Conservation (phyloP, 2,113 vertebrate species). For the Hoplias malabaricus region DNA sequence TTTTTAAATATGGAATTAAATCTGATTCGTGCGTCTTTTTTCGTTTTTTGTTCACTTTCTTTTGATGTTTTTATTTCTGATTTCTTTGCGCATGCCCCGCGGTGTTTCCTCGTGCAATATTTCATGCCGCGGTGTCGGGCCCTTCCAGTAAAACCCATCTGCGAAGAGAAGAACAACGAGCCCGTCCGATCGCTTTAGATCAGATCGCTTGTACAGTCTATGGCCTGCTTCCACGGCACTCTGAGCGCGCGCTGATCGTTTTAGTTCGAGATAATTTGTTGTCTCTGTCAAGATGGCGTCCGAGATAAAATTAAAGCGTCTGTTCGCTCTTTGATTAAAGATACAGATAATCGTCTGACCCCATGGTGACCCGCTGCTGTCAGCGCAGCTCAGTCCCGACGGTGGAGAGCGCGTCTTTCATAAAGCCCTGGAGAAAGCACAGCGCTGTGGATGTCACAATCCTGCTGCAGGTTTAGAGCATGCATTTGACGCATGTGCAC, state of each 20-base stretch:
- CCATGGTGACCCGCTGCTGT: slow-evolving; percentile 51
- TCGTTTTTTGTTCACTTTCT: no score
- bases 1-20: no score
- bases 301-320: slow-evolving; percentile 56
- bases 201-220: slow-evolving; percentile 39
- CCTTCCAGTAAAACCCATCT: slow-evolving; percentile 16
- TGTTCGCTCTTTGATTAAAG: slow-evolving; percentile 53
- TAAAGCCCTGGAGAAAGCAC: neutral
- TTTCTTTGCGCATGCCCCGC: no score
- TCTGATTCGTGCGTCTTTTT: no score
- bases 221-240: slow-evolving; percentile 42
- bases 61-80: no score
- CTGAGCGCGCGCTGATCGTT: slow-evolving; percentile 54
- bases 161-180: slow-evolving; percentile 10
- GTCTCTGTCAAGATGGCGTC: slow-evolving; percentile 67
- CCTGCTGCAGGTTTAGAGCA: no score
- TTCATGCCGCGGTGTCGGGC: no score
- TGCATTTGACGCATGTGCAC: no score
- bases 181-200: slow-evolving; percentile 33
- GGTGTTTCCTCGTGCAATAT: no score
- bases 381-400: slow-evolving; percentile 11
- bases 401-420: neutral
- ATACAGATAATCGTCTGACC: slow-evolving; percentile 60
- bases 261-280: slow-evolving; percentile 60
- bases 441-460: no score